These are phyloP conservation scores for Nephila pilipes DNA, from an alignment of 1,140 invertebrate genomes.

Conservation along the genomic window DNA sequence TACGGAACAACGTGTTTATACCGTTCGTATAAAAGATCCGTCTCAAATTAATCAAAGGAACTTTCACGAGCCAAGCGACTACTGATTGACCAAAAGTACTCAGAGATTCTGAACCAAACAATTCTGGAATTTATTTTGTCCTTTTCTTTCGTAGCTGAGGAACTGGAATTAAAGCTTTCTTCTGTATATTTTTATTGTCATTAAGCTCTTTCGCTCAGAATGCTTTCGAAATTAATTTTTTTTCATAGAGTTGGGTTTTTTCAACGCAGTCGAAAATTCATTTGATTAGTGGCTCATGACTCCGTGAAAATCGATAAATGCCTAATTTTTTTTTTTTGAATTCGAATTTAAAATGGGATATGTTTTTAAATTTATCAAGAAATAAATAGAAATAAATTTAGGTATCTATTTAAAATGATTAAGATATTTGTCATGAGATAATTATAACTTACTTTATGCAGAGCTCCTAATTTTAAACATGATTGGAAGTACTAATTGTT, in stretches of 20 bases:
- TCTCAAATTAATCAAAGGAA: background rate
- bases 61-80: background rate
- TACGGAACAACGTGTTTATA: background rate
- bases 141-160: background rate
- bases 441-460: no score
- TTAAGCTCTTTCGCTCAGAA: background rate
- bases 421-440: no score
- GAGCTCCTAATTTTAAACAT: no score
- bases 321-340: no score
- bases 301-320: no score
- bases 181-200: background rate
- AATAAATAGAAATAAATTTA: no score
- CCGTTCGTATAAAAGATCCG: background rate
- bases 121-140: background rate
- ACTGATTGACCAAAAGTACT: slow-evolving; percentile 15
- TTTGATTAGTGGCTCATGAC: no score
- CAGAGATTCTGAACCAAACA: background rate
- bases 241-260: background rate
- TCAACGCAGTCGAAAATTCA: no score
- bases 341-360: no score
- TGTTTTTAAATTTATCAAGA: no score
- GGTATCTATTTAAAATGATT: no score
- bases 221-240: background rate
- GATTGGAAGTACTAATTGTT: no score
- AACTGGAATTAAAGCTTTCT: background rate